phyloP scores from a whole-genome alignment of 2,888 invertebrate genomes.

The Drosophila sordidapex region DNA sequence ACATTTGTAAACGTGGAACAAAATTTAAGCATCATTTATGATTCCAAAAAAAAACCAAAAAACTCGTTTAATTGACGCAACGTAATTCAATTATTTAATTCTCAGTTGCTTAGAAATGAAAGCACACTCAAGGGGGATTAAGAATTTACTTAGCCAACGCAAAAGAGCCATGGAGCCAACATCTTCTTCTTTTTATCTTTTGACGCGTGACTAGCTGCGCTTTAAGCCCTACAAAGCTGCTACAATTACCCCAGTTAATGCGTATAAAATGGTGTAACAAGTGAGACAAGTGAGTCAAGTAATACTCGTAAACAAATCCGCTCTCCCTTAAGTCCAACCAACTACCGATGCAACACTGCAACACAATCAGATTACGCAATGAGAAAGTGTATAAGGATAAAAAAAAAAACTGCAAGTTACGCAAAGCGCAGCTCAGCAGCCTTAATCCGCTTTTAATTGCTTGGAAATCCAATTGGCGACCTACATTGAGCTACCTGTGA shows the following conservation, averaged over 20 bases:
- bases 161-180: conserved; percentile 3
- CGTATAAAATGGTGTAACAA: conserved; percentile 68
- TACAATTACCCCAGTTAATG: conserved; percentile 71
- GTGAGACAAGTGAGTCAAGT: conserved; percentile 33
- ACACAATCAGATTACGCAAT: conserved; percentile 69
- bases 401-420: conserved; percentile 43
- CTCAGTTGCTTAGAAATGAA: background rate
- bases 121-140: conserved; percentile 3
- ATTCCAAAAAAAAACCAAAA: background rate
- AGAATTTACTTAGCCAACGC: conserved; percentile 6
- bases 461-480: conserved; percentile 78
- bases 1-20: background rate
- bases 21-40: background rate
- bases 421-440: conserved; percentile 41
- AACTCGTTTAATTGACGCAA: background rate
- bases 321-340: background rate
- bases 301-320: conserved; percentile 34
- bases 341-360: conserved; percentile 26
- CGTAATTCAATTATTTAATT: conserved; percentile 10
- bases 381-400: conserved; percentile 19
- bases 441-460: conserved; percentile 80
- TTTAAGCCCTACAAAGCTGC: conserved; percentile 66
- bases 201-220: conserved; percentile 29
- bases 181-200: conserved; percentile 14
- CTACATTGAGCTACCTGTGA: conserved; percentile 53